A percentile compares a stretch with the other conserved stretches of the same genome.
phyloP scores from a whole-genome alignment of 2,113 vertebrate genomes.

The Choloepus hoffmanni region DNA sequence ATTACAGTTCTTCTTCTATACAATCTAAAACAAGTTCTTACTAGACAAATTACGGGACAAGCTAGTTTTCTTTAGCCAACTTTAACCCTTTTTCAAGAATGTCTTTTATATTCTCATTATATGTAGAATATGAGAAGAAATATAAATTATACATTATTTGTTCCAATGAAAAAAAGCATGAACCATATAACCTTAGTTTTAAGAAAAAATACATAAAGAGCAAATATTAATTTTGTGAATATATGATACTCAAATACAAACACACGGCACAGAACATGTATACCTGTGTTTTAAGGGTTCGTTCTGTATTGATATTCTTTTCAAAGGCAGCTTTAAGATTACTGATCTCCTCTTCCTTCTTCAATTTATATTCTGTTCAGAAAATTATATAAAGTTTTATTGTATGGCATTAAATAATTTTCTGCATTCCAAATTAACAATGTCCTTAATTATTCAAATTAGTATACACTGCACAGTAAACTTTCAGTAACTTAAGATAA shows the following conservation, averaged over 20 bases:
- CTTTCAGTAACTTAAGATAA: slow-evolving; percentile 42
- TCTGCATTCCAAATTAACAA: slow-evolving; percentile 62
- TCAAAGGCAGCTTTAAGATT: slow-evolving; percentile 92
- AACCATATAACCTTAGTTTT: slow-evolving; percentile 9
- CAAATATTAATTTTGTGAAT: slow-evolving; percentile 54
- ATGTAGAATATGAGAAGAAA: neutral
- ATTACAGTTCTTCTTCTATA: neutral
- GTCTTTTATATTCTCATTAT: neutral
- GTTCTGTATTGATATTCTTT: slow-evolving; percentile 94
- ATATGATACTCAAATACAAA: slow-evolving; percentile 37
- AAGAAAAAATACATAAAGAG: neutral
- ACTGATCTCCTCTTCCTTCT: slow-evolving; percentile 92
- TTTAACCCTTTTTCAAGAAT: slow-evolving; percentile 6
- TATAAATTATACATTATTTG: slow-evolving; percentile 40
- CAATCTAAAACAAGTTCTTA: neutral
- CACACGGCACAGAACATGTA: neutral
- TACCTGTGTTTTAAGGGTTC: slow-evolving; percentile 98
- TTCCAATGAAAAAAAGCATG: slow-evolving; percentile 39
- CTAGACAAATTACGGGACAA: neutral
- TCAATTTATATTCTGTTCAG: slow-evolving; percentile 89
- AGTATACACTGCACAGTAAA: neutral
- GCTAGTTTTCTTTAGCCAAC: neutral
- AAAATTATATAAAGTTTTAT: slow-evolving; percentile 60
- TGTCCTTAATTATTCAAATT: slow-evolving; percentile 45
- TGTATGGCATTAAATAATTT: slow-evolving; percentile 54